These are phyloP conservation scores for Tuta absoluta DNA, from an alignment of 2,888 invertebrate genomes.

Conservation along the genomic window DNA sequence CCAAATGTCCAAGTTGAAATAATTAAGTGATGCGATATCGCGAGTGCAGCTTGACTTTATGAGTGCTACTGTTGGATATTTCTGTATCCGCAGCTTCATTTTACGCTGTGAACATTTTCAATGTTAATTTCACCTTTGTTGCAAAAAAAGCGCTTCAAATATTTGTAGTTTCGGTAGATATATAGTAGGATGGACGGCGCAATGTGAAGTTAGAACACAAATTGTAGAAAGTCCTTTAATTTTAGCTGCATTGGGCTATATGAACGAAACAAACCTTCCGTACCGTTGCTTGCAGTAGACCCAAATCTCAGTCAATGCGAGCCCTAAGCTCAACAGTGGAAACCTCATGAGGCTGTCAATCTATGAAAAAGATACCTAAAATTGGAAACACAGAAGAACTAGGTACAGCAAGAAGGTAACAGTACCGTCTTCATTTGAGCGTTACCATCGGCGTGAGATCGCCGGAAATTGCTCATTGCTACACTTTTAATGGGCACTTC, in stretches of 20 bases:
- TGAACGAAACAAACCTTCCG: too few species aligned
- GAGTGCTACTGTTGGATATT: neutral
- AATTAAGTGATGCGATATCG: constrained; percentile 17
- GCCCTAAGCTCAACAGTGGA: too few species aligned
- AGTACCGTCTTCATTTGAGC: constrained; percentile 9
- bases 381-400: neutral
- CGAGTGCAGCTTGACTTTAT: constrained; percentile 7
- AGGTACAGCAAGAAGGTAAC: neutral
- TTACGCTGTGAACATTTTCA: neutral
- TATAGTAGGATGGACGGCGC: too few species aligned
- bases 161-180: neutral
- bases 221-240: too few species aligned
- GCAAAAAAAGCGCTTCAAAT: too few species aligned
- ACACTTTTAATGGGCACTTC: constrained; percentile 71
- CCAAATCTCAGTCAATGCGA: too few species aligned
- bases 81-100: neutral
- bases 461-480: constrained; percentile 73
- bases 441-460: constrained; percentile 19
- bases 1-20: constrained; percentile 19
- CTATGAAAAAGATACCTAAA: too few species aligned
- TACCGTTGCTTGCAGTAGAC: too few species aligned
- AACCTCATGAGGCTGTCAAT: too few species aligned
- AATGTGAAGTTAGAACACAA: too few species aligned
- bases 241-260: too few species aligned
- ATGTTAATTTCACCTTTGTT: neutral